Evolutionary conservation across 2,888 invertebrate species (phyloP), one percentile per base, ranked within the genome.

Genomic region (Scotopteryx bipunctaria): DNA sequence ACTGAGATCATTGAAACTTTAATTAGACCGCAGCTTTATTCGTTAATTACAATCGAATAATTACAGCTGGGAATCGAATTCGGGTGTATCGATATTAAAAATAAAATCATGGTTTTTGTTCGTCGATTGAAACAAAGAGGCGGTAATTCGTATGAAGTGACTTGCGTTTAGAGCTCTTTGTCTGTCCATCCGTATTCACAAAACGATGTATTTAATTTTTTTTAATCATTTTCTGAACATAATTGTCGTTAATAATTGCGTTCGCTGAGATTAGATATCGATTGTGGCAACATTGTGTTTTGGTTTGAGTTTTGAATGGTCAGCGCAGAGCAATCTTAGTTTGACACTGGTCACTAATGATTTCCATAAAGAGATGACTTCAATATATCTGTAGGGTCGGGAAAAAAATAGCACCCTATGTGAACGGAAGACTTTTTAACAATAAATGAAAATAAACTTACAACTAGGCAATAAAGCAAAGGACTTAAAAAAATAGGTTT

Each of bases 101-200:
- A 61, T 25, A 53, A 54, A 48, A 52, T 72, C 59, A 67, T 82
- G 79, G n/a, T 83, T 86, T 86, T 85, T 85, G 81, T 85, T 67
- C 64, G 69, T 69, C 73, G 70, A 77, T 79, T 86, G 84, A 88
- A 88, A 89, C 87, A 88, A 88, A 83, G 83, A 74, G 63, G 60
- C 71, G 65, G 72, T 88, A 86, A 88, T 89, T 86, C 87, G 88
- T 89, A 83, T 88, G 87, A 81, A 84, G 77, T 90, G 89, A 90
- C 89, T 89, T 87, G 88, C 88, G 73, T 74, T 84, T 81, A 78
- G 71, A 57, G 64, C 52, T 74, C 81, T 79, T 86, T 86, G 86
- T 86, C 72, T 67, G 78, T 75, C 66, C 69, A 70, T 75, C 73
- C 75, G 75, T 77, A 78, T 83, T 83, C 78, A 81, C 71, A 77